Conservation (phyloP, 2,797 vertebrate genomes). For the Sebastes oblongus region DNA sequence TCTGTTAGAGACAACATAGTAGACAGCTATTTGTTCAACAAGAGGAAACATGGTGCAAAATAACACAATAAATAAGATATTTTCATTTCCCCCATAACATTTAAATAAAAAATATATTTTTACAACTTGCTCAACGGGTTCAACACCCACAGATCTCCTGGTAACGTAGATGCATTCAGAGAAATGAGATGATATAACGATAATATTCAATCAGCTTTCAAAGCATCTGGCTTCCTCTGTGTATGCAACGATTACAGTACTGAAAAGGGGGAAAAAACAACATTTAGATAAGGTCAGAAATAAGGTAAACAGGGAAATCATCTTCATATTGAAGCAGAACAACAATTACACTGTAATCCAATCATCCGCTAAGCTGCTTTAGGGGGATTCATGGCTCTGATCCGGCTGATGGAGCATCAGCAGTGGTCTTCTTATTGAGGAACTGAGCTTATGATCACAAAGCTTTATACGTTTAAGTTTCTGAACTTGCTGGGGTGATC, state of each 20-base stretch:
- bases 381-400: slow-evolving; percentile 3
- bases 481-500: not conserved
- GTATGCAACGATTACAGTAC: not conserved
- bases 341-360: slow-evolving; percentile 17
- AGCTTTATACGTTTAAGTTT: not conserved
- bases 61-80: not conserved
- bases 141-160: not conserved
- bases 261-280: not conserved
- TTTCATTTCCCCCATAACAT: not conserved
- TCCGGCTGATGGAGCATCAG: not conserved
- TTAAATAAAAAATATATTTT: not conserved
- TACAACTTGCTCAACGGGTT: not conserved
- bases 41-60: not conserved
- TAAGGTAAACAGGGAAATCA: not conserved
- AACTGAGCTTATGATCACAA: not conserved
- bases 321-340: not conserved
- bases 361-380: slow-evolving; percentile 18
- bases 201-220: not conserved
- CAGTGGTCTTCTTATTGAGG: not conserved
- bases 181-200: not conserved
- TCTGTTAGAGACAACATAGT: not conserved
- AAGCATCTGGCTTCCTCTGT: not conserved
- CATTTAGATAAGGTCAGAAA: not conserved
- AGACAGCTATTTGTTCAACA: not conserved
- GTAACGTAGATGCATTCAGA: not conserved